Base-by-base conservation (phyloP, 2,113 vertebrate species). In the Phoenicopterus ruber region DNA sequence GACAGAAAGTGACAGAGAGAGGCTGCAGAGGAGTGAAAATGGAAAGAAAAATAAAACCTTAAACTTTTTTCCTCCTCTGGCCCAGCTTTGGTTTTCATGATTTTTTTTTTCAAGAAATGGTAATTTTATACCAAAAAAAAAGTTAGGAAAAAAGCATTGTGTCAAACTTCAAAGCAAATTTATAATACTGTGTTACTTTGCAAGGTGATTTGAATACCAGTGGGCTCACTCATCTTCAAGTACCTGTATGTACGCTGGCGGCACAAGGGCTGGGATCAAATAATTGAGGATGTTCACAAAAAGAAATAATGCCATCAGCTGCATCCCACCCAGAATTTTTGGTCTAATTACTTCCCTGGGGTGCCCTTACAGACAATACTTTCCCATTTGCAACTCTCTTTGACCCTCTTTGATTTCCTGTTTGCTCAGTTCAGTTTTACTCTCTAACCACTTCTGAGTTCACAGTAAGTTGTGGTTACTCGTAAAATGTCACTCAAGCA, bases 261-360 rank as follows among this genome's bases (percentile, higher is more conserved):
- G 76, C 76, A 40, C 34, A 15, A 76, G 46, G 89, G 57, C 71
- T 36, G 66, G 66, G 55, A 86, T 74, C 89, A 78, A 79, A 44
- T 44, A 74, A 86, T 34, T 55, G 77, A 70, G 61, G 85, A 50
- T 40, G 49, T 54, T 94, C 77, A 70, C 34, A 42, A 5, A 31
- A 25, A 79, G 85, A 65, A 90, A 70, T 55, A 42, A 70, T 9
- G 40, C 92, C 94, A 71, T 71, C 72, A 90, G 82, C 72, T 74
- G 17, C 8, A 80, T 61, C 94, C 92, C 86, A 83, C 78, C 82
- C 86, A 15, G 82, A 50, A 65, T 14, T 57, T 63, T 44, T 22
- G 62, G 36, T 36, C 66, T 96, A 96, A 96, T 94, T 44, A 71
- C 86, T 57, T 94, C 94, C 92, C 92, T 36, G 78, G 86, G 82